Base-by-base conservation (phyloP, 2,888 invertebrate species). In the Pseudolycoriella hygida region DNA sequence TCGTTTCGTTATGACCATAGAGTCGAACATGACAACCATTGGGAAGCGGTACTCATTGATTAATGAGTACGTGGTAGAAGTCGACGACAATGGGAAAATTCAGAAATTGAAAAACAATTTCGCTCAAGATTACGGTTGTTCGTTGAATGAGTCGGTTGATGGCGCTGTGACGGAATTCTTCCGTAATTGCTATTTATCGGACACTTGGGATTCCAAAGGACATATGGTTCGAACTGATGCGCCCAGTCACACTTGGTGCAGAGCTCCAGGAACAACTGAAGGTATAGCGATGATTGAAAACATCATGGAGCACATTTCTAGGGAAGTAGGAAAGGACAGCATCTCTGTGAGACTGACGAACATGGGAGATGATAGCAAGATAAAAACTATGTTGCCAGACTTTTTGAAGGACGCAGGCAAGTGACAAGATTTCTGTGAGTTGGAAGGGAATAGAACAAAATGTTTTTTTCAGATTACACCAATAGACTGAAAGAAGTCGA, bases 241-340 rank as follows among this genome's bases (percentile, higher is more conserved):
- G 0, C 73, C 83, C 1, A 67, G 71, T 3, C 80, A 79, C 50
- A 82, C 83, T 0, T 77, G 72, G 56, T 77, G 77, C 52, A 67
- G 86, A 54, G 74, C 79, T 2, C 85, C 64, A 0, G 61, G 60
- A 2, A 67, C 75, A 0, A 61, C 76, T 0, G 83, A 84, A 62
- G 73, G 70, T 15, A 62, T 80, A 10, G 71, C 72, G 1, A 63
- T 72, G 53, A 70, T 72, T 12, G 80, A 80, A 58, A 66, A 63
- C 48, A 69, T 80, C 3, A 74, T 81, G 70, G 79, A 81, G 45
- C 77, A 79, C 45, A 74, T 79, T 51, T 72, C 78, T 0, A 64
- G 62, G 38, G 62, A 56, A 14, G 50, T 73, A 1, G 67, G 68
- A 5, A 60, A 68, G 47, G 77, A 80, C 61, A 71, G 80, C 0